Evolutionary conservation across 2,888 invertebrate genomes (phyloP).

Genomic region (Metallyticus violacea): DNA sequence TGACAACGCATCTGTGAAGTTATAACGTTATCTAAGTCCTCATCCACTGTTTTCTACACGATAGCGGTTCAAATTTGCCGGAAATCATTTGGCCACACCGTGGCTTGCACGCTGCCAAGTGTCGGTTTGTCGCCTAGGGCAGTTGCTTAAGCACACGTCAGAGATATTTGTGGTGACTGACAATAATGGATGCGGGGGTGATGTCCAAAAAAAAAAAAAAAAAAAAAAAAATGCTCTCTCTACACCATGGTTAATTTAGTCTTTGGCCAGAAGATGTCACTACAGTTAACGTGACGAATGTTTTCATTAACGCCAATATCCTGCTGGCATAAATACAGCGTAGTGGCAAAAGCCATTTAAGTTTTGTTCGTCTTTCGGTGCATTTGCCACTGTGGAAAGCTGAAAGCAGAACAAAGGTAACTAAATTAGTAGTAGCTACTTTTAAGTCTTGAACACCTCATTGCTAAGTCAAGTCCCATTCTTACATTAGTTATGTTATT

Average conservation of each 20-base stretch:
- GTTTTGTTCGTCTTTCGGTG: not conserved
- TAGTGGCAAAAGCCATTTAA: not conserved
- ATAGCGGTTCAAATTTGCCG: not conserved
- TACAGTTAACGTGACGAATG: too few species aligned
- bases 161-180: not conserved
- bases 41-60: not conserved
- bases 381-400: not conserved
- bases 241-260: not conserved
- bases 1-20: too few species aligned
- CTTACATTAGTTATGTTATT: too few species aligned
- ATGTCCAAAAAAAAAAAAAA: too few species aligned
- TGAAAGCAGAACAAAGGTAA: not conserved
- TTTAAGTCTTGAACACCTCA: too few species aligned
- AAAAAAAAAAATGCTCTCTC: too few species aligned
- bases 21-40: too few species aligned
- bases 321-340: not conserved
- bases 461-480: too few species aligned
- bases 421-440: too few species aligned
- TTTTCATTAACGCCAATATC: not conserved
- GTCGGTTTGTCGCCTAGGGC: not conserved
- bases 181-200: not conserved
- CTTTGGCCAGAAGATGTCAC: not conserved
- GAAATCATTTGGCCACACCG: not conserved
- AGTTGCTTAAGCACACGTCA: not conserved
- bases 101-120: not conserved